These are phyloP conservation scores for Thinocorus orbignyianus DNA, from an alignment of 2,113 vertebrate species.

Conservation along the genomic window DNA sequence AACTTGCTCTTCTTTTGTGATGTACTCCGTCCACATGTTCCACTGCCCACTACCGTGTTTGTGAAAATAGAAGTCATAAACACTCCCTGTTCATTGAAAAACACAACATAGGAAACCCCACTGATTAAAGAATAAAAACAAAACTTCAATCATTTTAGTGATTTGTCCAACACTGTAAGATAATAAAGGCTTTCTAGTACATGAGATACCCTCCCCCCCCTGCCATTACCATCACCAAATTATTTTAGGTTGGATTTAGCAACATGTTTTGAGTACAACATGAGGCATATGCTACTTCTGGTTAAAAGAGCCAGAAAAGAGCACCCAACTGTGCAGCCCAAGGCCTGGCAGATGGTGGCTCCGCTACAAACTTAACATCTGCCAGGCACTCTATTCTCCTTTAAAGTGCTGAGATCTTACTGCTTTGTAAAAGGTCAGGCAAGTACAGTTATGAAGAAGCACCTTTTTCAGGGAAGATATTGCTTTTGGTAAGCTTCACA, in stretches of 20 bases:
- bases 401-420: neutral
- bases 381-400: neutral
- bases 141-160: neutral
- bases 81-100: slow-evolving; percentile 76
- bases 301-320: neutral
- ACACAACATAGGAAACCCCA: neutral
- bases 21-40: slow-evolving; percentile 85
- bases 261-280: neutral
- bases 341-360: slow-evolving; percentile 4
- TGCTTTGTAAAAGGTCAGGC: neutral
- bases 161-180: neutral
- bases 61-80: slow-evolving; percentile 91
- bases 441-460: neutral
- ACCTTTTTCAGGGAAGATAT: slow-evolving; percentile 89
- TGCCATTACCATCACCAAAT: neutral
- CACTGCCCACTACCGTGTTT: slow-evolving; percentile 85
- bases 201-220: neutral
- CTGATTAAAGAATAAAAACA: neutral
- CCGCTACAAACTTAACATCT: neutral
- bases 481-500: slow-evolving; percentile 84
- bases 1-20: slow-evolving; percentile 80
- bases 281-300: neutral
- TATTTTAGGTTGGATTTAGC: neutral
- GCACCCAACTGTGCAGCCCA: neutral
- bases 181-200: neutral